Evolutionary conservation across 2,113 vertebrate genomes (phyloP).

Genomic region (Microtus pennsylvanicus): DNA sequence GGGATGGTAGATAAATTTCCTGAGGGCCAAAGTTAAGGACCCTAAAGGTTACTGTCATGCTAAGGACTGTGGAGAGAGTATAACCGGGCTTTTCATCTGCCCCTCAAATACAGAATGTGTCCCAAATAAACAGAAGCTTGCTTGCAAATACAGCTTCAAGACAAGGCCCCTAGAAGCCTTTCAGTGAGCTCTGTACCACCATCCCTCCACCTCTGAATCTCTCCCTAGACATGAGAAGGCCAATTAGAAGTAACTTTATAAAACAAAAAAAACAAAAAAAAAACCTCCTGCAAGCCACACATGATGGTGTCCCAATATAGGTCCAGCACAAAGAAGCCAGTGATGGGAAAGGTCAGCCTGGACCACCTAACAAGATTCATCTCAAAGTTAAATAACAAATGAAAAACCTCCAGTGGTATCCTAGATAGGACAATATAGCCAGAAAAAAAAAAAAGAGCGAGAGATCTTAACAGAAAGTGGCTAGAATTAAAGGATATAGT

Average conservation of each 20-base stretch:
- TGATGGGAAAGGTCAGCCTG: not conserved
- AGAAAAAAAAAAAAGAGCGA: not conserved
- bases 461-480: not conserved
- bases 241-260: not conserved
- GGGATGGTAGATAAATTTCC: too few species aligned
- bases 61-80: not conserved
- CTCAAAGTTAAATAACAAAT: not conserved
- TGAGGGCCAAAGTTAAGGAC: not conserved
- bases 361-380: not conserved
- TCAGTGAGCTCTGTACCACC: not conserved
- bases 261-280: not conserved
- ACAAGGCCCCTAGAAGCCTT: not conserved
- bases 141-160: not conserved
- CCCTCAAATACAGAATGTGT: not conserved
- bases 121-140: not conserved
- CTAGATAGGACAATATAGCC: not conserved
- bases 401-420: not conserved
- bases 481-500: not conserved
- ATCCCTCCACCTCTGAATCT: not conserved
- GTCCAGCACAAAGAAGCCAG: not conserved
- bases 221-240: not conserved
- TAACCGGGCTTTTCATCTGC: not conserved
- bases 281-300: not conserved
- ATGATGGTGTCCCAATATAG: too few species aligned
- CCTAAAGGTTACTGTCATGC: not conserved